Evolutionary conservation across 2,113 vertebrate genomes (phyloP).

Genomic region (Vulpes lagopus): DNA sequence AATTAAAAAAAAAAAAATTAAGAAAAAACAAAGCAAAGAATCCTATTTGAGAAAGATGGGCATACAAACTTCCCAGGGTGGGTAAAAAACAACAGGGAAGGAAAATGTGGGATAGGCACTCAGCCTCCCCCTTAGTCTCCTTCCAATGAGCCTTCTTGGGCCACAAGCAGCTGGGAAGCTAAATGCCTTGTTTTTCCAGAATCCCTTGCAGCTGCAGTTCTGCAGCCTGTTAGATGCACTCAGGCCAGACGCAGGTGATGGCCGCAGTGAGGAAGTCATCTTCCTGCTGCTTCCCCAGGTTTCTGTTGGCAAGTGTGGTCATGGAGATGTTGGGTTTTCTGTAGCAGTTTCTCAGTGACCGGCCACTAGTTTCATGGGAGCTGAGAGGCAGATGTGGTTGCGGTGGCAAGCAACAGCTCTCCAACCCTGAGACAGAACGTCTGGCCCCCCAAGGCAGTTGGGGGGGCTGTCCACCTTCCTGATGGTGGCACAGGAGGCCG

Average conservation of each 20-base stretch:
- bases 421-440: neutral
- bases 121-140: neutral
- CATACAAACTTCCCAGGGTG: neutral
- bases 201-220: conserved; percentile 10
- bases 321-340: neutral
- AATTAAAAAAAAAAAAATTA: too few species aligned
- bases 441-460: too few species aligned
- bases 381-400: neutral
- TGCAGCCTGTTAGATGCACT: neutral
- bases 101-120: neutral
- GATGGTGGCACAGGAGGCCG: neutral
- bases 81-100: neutral
- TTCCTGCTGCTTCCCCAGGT: neutral
- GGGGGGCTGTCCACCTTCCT: neutral
- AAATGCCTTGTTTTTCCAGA: neutral
- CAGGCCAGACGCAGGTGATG: neutral
- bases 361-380: neutral
- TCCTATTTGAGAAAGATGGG: neutral
- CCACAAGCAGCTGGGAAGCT: neutral
- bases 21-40: neutral
- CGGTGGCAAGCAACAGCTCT: neutral
- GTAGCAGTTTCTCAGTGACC: neutral
- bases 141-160: neutral
- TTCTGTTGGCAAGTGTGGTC: neutral
- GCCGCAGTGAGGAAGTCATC: neutral